phyloP scores from a whole-genome alignment of 2,888 invertebrate species.

The Epicampocera succincta region DNA sequence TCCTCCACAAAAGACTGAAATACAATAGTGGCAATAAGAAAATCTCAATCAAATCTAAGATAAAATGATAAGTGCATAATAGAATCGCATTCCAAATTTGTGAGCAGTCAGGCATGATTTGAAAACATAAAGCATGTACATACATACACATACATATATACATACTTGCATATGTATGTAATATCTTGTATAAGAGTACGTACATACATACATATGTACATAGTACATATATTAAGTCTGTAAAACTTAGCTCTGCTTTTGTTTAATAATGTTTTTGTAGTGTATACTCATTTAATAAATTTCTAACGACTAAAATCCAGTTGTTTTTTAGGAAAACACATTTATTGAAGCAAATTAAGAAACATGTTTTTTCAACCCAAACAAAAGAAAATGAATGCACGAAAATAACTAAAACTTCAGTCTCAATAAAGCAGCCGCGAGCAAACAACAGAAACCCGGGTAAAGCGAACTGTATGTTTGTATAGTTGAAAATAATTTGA shows the following conservation, averaged over 20 bases:
- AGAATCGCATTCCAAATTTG: too few species aligned
- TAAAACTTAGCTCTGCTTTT: conserved; percentile 1
- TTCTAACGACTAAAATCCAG: conserved; percentile 28
- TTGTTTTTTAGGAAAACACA: conserved; percentile 21
- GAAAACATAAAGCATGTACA: too few species aligned
- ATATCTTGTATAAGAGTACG: too few species aligned
- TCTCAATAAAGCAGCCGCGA: conserved; percentile 40
- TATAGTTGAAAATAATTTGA: conserved; percentile 29
- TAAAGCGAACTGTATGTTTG: conserved; percentile 6
- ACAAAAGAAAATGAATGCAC: conserved; percentile 20
- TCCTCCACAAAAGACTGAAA: too few species aligned
- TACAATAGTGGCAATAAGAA: too few species aligned
- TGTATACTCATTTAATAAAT: neutral
- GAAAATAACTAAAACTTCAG: conserved; percentile 50
- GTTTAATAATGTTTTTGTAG: neutral
- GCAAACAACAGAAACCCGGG: conserved; percentile 34
- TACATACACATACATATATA: too few species aligned
- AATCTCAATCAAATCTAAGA: too few species aligned
- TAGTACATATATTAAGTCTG: too few species aligned
- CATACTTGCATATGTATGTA: too few species aligned
- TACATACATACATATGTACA: too few species aligned
- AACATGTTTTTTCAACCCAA: conserved; percentile 9
- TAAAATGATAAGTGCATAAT: too few species aligned
- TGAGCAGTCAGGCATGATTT: too few species aligned
- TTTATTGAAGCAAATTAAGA: conserved; percentile 24